Conservation (phyloP, 2,888 invertebrate species). For the Nemotelus pantherinus region DNA sequence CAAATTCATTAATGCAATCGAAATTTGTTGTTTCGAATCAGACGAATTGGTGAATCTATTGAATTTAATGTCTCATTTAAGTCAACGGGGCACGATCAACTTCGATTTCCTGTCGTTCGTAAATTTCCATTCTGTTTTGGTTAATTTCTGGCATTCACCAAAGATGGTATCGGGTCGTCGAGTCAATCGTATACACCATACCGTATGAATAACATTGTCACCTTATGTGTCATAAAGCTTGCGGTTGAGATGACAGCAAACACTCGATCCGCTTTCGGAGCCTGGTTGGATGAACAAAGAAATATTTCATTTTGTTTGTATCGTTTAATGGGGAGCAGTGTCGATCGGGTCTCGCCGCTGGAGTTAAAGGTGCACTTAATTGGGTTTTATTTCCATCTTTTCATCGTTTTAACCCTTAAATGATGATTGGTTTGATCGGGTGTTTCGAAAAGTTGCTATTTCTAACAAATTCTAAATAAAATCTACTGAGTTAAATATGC, state of each 20-base stretch:
- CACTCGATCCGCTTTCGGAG: slow-evolving; percentile 10
- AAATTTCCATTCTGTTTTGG: slow-evolving; percentile 1
- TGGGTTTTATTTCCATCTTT: slow-evolving; percentile 3
- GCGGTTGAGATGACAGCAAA: background rate
- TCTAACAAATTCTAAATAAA: background rate
- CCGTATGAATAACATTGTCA: slow-evolving; percentile 35
- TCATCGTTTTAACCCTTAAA: background rate
- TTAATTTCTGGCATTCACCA: background rate
- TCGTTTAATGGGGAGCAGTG: background rate
- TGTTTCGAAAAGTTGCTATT: background rate
- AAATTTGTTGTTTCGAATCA: slow-evolving; percentile 39
- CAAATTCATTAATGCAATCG: slow-evolving; percentile 32
- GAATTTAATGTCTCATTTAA: slow-evolving; percentile 41
- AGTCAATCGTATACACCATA: background rate
- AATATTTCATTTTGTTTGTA: slow-evolving; percentile 10
- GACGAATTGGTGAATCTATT: slow-evolving; percentile 12
- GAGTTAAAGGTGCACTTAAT: slow-evolving; percentile 24
- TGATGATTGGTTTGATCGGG: background rate
- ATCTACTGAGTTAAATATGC: background rate
- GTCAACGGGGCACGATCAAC: slow-evolving; percentile 9
- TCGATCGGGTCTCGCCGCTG: slow-evolving; percentile 18
- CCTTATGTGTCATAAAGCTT: slow-evolving; percentile 35
- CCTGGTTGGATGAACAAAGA: background rate
- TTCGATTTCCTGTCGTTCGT: background rate
- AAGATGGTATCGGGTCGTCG: background rate